These are phyloP conservation scores for Lacanobia oleracea DNA, from an alignment of 2,888 invertebrate species.

Conservation along the genomic window DNA sequence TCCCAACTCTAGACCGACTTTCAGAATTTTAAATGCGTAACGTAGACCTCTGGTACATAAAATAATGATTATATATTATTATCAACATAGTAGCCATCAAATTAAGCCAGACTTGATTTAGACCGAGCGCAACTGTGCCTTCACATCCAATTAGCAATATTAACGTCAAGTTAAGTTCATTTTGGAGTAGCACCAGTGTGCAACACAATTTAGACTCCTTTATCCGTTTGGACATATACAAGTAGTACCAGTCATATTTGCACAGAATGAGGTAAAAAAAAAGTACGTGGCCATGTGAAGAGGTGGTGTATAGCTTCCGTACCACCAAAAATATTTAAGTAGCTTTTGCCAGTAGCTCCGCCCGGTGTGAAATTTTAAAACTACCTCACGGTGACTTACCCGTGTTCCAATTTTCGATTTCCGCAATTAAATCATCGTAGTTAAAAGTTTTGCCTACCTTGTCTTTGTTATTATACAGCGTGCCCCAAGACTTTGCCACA, in stretches of 20 bases:
- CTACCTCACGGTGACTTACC: no score
- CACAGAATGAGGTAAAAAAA: conserved; percentile 2
- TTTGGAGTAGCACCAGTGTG: conserved; percentile 22
- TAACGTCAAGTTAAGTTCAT: conserved; percentile 32
- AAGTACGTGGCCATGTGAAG: not conserved
- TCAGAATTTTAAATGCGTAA: not conserved
- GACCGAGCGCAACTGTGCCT: conserved; percentile 10
- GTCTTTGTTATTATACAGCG: no score
- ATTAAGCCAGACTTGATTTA: conserved; percentile 25
- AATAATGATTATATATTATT: conserved; percentile 6
- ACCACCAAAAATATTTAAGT: no score
- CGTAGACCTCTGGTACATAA: not conserved
- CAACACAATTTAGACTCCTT: conserved; percentile 45
- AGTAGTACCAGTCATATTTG: conserved; percentile 48
- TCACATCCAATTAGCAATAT: conserved; percentile 34
- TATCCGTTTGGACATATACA: conserved; percentile 38
- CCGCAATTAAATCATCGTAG: no score
- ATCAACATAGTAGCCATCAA: conserved; percentile 5
- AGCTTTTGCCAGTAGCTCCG: no score
- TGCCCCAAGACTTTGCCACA: no score
- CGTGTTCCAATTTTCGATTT: no score
- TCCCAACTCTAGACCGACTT: not conserved
- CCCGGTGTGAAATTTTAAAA: no score
- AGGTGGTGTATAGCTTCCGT: not conserved
- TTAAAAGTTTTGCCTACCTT: no score